These are phyloP conservation scores for Lepidocolaptes lacrymiger DNA, from an alignment of 2,797 vertebrate species.

Conservation along the genomic window DNA sequence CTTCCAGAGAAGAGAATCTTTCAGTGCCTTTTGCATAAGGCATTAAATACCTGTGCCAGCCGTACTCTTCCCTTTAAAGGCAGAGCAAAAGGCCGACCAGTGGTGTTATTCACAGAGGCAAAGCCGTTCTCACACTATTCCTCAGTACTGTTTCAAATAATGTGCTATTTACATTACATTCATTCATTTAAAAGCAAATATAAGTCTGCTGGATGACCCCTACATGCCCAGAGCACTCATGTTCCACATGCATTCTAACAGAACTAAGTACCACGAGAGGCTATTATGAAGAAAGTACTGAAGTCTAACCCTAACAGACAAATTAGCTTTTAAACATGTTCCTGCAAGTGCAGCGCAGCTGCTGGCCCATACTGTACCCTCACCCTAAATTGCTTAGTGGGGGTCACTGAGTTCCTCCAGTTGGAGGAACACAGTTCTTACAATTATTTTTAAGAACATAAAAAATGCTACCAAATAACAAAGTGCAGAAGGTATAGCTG, in stretches of 20 bases:
- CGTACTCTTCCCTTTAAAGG: not conserved
- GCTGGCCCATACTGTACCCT: not conserved
- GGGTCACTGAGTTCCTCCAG: not conserved
- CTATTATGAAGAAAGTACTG: not conserved
- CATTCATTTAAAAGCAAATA: not conserved
- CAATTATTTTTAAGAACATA: not conserved
- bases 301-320: not conserved
- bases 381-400: not conserved
- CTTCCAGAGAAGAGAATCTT: not conserved
- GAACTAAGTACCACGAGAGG: not conserved
- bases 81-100: fast-evolving
- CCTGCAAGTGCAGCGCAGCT: not conserved
- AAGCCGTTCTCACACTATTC: not conserved
- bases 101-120: not conserved
- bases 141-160: not conserved
- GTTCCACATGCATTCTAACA: not conserved
- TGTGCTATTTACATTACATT: not conserved
- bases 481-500: not conserved
- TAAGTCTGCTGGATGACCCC: not conserved
- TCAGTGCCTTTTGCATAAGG: not conserved
- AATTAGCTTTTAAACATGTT: not conserved
- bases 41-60: not conserved
- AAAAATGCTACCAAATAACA: not conserved
- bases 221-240: not conserved
- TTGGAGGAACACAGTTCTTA: fast-evolving